Percentiles rank a stretch among this genome's conserved stretches.
These are phyloP conservation scores for Sabellastarte sp. DNA, from an alignment of 2,888 invertebrate genomes.

Conservation along the genomic window DNA sequence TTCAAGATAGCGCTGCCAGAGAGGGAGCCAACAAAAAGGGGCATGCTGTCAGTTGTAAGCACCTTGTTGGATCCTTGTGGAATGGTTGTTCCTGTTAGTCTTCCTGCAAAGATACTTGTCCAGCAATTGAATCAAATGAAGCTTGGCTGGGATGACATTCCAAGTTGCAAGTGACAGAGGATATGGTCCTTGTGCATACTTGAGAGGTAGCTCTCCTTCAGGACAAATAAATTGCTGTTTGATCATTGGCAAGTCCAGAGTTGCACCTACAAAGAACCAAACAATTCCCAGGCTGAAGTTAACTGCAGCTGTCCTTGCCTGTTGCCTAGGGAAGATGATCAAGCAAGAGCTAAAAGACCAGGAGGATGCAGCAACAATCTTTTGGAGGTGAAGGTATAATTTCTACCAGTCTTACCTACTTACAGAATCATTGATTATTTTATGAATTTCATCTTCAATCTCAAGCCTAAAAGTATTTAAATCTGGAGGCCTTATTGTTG, in stretches of 20 bases:
- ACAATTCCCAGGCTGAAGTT: background rate
- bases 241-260: background rate
- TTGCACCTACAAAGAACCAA: background rate
- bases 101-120: background rate
- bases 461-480: too few species aligned
- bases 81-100: background rate
- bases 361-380: too few species aligned
- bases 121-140: background rate
- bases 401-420: too few species aligned
- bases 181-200: background rate
- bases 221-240: background rate
- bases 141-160: conserved; percentile 1
- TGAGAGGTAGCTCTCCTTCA: background rate
- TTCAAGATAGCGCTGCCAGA: background rate
- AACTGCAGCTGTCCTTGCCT: background rate
- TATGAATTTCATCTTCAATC: too few species aligned
- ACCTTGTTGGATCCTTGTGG: background rate
- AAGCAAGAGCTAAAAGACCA: too few species aligned
- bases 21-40: background rate
- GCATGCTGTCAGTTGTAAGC: background rate
- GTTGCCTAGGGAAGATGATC: too few species aligned
- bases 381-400: too few species aligned
- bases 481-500: too few species aligned
- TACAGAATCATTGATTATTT: too few species aligned
- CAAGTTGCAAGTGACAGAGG: background rate